Evolutionary conservation across 2,113 vertebrate genomes (phyloP), one percentile per base, ranked within the genome.

Genomic region (Perccottus glenii): DNA sequence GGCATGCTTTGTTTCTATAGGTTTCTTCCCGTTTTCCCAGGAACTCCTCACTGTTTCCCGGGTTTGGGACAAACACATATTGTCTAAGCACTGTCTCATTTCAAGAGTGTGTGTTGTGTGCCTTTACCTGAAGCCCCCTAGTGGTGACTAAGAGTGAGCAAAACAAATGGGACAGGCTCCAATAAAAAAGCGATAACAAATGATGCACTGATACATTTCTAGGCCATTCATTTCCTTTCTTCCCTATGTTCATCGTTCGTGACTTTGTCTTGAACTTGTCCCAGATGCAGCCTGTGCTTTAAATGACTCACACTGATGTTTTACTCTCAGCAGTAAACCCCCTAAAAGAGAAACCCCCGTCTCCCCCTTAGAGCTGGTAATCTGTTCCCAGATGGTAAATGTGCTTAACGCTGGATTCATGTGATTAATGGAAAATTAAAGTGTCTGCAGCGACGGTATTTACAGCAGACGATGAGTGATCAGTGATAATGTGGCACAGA

Each of bases 321-420:
- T 32, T 45, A 55, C 16, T 27, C 0, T 74, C 66, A 36, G 50
- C 35, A 15, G 42, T 49, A 33, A 5, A 35, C 55, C 50, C 56
- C 19, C 10, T 32, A 38, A 12, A 46, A 46, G 4, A 27, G 19
- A 27, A 27, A 46, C 16, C 10, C 60, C 5, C 9, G 44, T 12
- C 3, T 65, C 50, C 32, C 33, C 7, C 5, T 16, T 15, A 2
- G 15, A 33, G 55, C 35, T 63, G 51, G 67, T 85, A 83, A 83
- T 81, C 73, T 70, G 58, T 27, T 27, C 52, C 27, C 86, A 85
- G 84, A 87, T 84, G 83, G 75, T 74, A 60, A 80, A 72, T 55
- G 73, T 70, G 53, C 14, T 81, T 80, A 62, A 42, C n/a, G 16
- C 43, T 27, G 60, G 64, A 60, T 62, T 73, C 61, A 11, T 69